Conservation (phyloP, 2,888 invertebrate genomes). For the Tachystola acroxantha region DNA sequence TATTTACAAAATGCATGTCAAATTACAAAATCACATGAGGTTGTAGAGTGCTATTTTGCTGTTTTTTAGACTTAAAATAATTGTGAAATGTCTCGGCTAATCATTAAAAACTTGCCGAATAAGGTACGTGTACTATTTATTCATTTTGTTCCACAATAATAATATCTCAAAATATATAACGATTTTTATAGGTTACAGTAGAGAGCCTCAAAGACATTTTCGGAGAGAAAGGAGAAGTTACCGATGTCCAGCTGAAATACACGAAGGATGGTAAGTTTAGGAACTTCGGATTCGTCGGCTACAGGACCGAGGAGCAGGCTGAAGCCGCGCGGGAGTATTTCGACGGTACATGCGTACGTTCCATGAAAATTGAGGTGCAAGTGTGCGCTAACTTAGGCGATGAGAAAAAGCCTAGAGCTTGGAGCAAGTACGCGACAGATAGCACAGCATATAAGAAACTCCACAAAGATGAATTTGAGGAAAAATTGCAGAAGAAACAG, state of each 20-base stretch:
- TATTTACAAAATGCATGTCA: too few relatives aligned
- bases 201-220: constrained; percentile 87
- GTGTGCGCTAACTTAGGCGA: constrained; percentile 83
- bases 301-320: constrained; percentile 88
- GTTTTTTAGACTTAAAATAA: too few relatives aligned
- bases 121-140: constrained; percentile 75
- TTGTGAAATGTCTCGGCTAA: constrained; percentile 87
- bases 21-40: too few relatives aligned
- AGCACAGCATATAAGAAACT: constrained; percentile 81
- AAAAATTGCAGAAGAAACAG: constrained; percentile 29
- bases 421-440: constrained; percentile 94
- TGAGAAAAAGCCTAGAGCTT: constrained; percentile 88
- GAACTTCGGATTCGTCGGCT: constrained; percentile 96
- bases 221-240: constrained; percentile 88
- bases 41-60: too few relatives aligned
- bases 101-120: constrained; percentile 94
- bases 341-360: constrained; percentile 90
- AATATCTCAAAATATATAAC: constrained; percentile 14
- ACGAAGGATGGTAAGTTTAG: constrained; percentile 95
- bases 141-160: not conserved
- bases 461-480: constrained; percentile 54
- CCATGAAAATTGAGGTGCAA: constrained; percentile 89
- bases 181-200: constrained; percentile 83
- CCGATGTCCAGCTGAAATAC: constrained; percentile 96
- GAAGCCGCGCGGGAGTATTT: constrained; percentile 86